phyloP scores from a whole-genome alignment of 53 echinoderm and acorn worm species.

The Temnopleurus reevesii region DNA sequence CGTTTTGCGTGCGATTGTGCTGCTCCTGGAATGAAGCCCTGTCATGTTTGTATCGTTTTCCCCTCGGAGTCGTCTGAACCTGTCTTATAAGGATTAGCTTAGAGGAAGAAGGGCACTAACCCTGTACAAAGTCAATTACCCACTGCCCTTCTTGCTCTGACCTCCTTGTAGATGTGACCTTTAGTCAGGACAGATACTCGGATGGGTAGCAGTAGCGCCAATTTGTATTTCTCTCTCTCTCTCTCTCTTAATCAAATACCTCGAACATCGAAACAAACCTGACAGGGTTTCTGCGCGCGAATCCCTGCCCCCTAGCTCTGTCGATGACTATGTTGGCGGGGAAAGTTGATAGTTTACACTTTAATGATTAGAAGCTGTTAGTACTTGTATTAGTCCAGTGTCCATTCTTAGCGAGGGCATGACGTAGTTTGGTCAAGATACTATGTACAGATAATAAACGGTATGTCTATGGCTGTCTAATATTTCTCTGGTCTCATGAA shows the following conservation, averaged over 20 bases:
- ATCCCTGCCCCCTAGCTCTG: neutral
- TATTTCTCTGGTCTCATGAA: neutral
- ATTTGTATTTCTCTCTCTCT: neutral
- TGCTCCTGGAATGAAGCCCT: neutral
- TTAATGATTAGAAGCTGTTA: neutral
- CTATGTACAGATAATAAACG: constrained; percentile 13
- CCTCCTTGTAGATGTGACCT: neutral
- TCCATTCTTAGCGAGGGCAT: neutral
- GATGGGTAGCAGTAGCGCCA: neutral
- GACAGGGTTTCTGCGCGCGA: neutral
- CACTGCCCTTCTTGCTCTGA: constrained; percentile 20
- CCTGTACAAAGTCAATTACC: constrained; percentile 46
- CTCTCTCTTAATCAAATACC: neutral
- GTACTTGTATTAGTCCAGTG: constrained; percentile 29
- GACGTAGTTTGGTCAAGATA: neutral
- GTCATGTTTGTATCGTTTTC: constrained; percentile 1
- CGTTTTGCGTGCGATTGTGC: neutral
- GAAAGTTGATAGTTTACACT: neutral
- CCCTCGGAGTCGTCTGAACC: neutral
- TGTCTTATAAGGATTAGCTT: neutral
- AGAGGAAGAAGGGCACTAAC: neutral
- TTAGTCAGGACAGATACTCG: neutral
- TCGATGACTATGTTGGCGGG: neutral
- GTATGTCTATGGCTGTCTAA: constrained; percentile 34
- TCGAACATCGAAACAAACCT: neutral